A percentile compares a stretch with the other conserved stretches of the same genome.
phyloP scores from a whole-genome alignment of 2,113 vertebrate genomes.

The Syrmaticus mikado region DNA sequence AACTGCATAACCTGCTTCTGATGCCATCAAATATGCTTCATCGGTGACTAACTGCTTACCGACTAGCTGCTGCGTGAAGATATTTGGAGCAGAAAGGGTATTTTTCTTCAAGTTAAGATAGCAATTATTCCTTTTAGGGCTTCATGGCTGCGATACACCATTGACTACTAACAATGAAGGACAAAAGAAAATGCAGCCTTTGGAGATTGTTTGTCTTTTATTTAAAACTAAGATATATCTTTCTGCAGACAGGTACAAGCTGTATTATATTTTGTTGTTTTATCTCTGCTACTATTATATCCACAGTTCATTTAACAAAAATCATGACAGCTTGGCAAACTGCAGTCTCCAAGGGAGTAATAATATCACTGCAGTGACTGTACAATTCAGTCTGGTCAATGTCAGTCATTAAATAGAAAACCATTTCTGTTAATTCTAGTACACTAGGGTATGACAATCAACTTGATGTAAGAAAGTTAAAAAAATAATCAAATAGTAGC shows the following conservation, averaged over 20 bases:
- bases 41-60: background rate
- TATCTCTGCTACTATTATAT: background rate
- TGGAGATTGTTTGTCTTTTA: background rate
- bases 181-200: background rate
- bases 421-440: background rate
- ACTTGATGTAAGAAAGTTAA: background rate
- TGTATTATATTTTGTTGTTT: background rate
- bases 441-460: background rate
- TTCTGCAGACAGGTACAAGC: background rate
- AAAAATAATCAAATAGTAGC: background rate
- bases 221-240: background rate
- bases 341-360: background rate
- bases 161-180: background rate
- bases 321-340: background rate
- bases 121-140: background rate
- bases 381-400: background rate
- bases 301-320: slow-evolving; percentile 9
- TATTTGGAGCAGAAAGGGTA: background rate
- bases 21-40: background rate
- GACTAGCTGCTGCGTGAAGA: background rate
- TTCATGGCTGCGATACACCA: background rate
- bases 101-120: background rate
- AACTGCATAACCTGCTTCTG: background rate
- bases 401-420: background rate
- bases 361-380: background rate